phyloP scores from a whole-genome alignment of 1,140 invertebrate genomes.

The Drosophila watanabei region DNA sequence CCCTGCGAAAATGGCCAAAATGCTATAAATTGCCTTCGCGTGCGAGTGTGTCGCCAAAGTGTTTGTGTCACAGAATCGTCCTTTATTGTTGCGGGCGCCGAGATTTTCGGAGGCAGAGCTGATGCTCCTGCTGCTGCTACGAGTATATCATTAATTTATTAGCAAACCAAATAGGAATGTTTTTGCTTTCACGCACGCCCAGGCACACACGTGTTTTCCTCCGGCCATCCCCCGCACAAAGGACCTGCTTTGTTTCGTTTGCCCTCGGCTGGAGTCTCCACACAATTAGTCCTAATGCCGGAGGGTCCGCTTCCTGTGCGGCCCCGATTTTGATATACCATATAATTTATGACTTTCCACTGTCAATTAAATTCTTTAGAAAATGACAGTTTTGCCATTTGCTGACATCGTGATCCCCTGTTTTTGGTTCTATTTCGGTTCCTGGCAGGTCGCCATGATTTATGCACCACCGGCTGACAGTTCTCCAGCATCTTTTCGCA shows the following conservation, averaged over 20 bases:
- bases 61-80: conserved; percentile 70
- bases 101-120: conserved; percentile 51
- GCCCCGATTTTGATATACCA: conserved; percentile 40
- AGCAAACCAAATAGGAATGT: conserved; percentile 78
- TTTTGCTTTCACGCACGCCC: conserved; percentile 43
- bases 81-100: conserved; percentile 44
- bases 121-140: conserved; percentile 3
- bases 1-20: conserved; percentile 28
- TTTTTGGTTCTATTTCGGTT: conserved; percentile 43
- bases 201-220: conserved; percentile 47
- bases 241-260: conserved; percentile 27
- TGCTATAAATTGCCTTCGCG: conserved; percentile 55
- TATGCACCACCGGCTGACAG: conserved; percentile 65
- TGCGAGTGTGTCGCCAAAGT: conserved; percentile 56
- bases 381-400: conserved; percentile 73
- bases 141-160: conserved; percentile 83
- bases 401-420: conserved; percentile 61
- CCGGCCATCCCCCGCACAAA: neutral
- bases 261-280: conserved; percentile 16
- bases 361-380: conserved; percentile 84
- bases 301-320: conserved; percentile 16
- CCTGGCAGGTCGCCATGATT: conserved; percentile 61
- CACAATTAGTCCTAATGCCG: conserved; percentile 50
- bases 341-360: conserved; percentile 81
- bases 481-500: conserved; percentile 55